These are phyloP conservation scores for Serilophus lunatus DNA, from an alignment of 2,113 vertebrate genomes.

Conservation along the genomic window DNA sequence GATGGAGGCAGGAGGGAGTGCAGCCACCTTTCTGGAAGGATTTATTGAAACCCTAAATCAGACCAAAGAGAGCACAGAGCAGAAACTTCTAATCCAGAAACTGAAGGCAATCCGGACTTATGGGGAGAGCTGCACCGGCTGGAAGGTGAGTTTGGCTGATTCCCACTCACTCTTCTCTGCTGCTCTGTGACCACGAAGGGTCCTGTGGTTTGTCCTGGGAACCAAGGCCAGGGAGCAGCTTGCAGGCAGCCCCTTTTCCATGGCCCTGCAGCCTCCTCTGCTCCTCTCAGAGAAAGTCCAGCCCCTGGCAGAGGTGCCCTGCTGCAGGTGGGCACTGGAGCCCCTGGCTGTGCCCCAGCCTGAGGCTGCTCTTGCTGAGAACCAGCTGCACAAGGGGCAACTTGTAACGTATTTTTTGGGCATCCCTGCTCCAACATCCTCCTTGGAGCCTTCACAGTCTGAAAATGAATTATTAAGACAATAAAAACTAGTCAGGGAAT, in stretches of 20 bases:
- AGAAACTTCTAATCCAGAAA: fast-evolving
- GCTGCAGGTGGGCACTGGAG: fast-evolving
- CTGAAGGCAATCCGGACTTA: neutral
- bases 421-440: neutral
- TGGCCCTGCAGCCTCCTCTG: neutral
- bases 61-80: fast-evolving
- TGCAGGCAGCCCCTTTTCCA: neutral
- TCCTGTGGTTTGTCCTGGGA: neutral
- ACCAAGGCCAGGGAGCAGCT: neutral
- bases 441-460: neutral
- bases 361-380: neutral
- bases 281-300: neutral
- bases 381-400: neutral
- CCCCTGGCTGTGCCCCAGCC: neutral
- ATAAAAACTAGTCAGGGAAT: neutral
- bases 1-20: fast-evolving
- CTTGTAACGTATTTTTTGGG: neutral
- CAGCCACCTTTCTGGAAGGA: neutral
- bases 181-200: neutral
- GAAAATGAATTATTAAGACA: neutral
- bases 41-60: neutral
- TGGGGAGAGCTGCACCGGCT: fast-evolving
- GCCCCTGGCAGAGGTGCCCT: fast-evolving
- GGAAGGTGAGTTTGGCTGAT: neutral
- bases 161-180: fast-evolving